Conservation (phyloP, 2,888 invertebrate species). For the Tineola bisselliella region DNA sequence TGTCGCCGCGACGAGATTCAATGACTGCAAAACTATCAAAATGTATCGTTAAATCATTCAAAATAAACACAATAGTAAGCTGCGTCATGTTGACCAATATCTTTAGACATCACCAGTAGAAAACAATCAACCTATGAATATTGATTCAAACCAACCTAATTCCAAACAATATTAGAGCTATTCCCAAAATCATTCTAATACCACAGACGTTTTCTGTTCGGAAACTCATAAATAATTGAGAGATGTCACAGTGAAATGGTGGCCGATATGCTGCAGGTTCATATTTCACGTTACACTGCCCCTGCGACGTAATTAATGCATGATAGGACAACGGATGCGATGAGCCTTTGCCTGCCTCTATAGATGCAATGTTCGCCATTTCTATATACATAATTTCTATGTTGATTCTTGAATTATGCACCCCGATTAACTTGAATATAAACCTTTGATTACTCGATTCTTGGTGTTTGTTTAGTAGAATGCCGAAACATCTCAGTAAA, state of each 20-base stretch:
- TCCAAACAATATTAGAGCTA: neutral
- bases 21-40: too few species aligned
- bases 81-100: too few species aligned
- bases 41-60: too few species aligned
- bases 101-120: too few species aligned
- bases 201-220: conserved; percentile 25
- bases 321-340: conserved; percentile 27
- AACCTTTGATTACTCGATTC: neutral
- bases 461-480: too few species aligned
- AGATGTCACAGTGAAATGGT: conserved; percentile 37
- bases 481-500: too few species aligned
- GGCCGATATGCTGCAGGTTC: conserved; percentile 35
- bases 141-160: neutral
- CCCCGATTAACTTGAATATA: too few species aligned
- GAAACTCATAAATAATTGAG: conserved; percentile 44
- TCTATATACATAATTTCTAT: neutral
- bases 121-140: too few species aligned
- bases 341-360: neutral
- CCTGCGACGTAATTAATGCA: conserved; percentile 42
- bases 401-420: neutral
- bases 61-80: too few species aligned
- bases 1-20: too few species aligned
- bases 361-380: neutral
- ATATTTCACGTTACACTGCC: conserved; percentile 47
- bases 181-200: neutral